These are phyloP conservation scores for Peromyscus eremicus DNA, from an alignment of 2,797 vertebrate genomes.

Conservation along the genomic window DNA sequence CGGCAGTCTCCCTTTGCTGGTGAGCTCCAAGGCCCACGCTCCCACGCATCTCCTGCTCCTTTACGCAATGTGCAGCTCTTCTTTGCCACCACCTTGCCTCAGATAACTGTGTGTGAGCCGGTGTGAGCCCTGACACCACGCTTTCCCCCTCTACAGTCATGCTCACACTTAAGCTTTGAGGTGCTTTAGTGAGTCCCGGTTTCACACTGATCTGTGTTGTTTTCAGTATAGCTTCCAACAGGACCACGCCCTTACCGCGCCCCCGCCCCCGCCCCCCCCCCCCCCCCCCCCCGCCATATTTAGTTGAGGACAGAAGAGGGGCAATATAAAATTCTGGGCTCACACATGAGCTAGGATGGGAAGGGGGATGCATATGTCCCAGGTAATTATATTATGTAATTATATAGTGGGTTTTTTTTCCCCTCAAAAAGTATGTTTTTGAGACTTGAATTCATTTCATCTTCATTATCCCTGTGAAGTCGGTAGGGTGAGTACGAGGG, in stretches of 20 bases:
- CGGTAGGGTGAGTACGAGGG: conserved; percentile 67
- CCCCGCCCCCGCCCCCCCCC: no score
- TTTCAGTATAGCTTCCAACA: conserved; percentile 66
- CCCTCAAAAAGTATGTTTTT: conserved; percentile 70
- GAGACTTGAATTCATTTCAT: conserved; percentile 77
- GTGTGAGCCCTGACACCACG: conserved; percentile 66
- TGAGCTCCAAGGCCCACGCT: not conserved
- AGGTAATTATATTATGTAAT: conserved; percentile 62
- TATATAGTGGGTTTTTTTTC: conserved; percentile 58
- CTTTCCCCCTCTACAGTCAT: conserved; percentile 76
- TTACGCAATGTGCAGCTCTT: conserved; percentile 43
- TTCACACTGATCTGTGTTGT: conserved; percentile 51
- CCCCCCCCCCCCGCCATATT: not conserved
- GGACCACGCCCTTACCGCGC: conserved; percentile 43
- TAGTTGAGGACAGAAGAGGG: conserved; percentile 63
- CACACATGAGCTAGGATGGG: conserved; percentile 46
- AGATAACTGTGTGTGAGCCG: conserved; percentile 68
- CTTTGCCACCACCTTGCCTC: conserved; percentile 80
- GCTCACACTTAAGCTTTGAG: conserved; percentile 61
- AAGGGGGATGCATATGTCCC: conserved; percentile 58
- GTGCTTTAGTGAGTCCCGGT: conserved; percentile 46
- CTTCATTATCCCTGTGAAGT: conserved; percentile 80
- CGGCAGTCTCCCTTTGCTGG: no score
- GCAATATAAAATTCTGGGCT: conserved; percentile 63
- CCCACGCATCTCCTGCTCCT: conserved; percentile 51